Evolutionary conservation across 2,113 vertebrate species (phyloP).

Genomic region (Corydoras maculifer): DNA sequence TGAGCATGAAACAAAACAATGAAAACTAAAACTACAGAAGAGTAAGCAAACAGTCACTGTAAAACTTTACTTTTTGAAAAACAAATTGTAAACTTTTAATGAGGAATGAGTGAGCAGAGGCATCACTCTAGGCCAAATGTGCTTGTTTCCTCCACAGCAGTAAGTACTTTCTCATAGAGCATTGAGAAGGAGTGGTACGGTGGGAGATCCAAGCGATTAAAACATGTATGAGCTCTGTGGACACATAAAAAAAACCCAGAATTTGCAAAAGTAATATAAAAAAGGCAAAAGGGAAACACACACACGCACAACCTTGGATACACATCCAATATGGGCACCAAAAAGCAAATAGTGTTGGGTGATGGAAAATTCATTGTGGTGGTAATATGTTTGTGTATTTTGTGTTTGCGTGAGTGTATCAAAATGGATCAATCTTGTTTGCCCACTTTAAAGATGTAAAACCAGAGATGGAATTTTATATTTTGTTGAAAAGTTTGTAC

Average conservation of each 20-base stretch:
- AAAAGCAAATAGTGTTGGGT: no score
- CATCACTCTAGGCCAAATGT: conserved; percentile 92
- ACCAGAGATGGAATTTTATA: no score
- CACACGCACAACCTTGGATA: no score
- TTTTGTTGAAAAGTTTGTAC: no score
- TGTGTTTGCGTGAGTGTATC: no score
- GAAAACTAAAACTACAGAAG: conserved; percentile 47
- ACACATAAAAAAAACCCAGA: background rate
- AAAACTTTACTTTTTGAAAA: background rate
- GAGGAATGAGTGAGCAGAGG: background rate
- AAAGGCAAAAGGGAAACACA: no score
- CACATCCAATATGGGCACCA: no score
- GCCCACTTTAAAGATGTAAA: no score
- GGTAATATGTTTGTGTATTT: no score
- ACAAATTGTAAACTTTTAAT: background rate
- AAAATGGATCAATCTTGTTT: no score
- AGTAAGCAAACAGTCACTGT: conserved; percentile 39
- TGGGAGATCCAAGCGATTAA: conserved; percentile 95
- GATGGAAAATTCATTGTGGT: no score
- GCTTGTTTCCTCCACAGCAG: conserved; percentile 96
- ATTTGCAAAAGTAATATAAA: no score
- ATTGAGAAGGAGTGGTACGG: conserved; percentile 96
- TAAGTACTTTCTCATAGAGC: conserved; percentile 95
- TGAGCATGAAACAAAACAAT: conserved; percentile 3
- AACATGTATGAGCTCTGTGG: conserved; percentile 92